Evolutionary conservation across 2,113 vertebrate genomes (phyloP), one percentile per base, ranked within the genome.

Genomic region (Gambusia holbrooki): DNA sequence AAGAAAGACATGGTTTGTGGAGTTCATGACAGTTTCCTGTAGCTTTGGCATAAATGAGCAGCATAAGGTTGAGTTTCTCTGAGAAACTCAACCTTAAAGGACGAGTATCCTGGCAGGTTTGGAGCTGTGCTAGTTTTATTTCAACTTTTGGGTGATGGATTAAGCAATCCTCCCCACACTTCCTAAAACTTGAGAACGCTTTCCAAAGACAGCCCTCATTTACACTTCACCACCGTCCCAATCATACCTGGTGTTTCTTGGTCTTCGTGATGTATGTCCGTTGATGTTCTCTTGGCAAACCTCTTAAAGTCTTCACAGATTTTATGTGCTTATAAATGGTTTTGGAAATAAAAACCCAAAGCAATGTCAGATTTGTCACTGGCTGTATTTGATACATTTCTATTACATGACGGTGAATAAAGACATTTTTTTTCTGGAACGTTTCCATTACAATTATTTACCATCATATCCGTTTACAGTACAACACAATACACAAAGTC

Each of bases 341-440:
- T 25, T 22, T 32, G 9, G 11, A 83, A 84, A 84, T 72, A 79
- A 90, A 10, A 29, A 80, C 66, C 1, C 61, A 28, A 83, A 72
- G 79, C 69, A 75, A 19, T 0, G 35, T 81, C 14, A 67, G 66
- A 54, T 77, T 83, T 63, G 28, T 74, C 28, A 22, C 64, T 14
- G 17, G 4, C 30, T 73, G 32, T 80, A 63, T 48, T 48, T 68
- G 3, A 69, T 27, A 4, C 62, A 62, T 77, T 82, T 77, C 66
- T 64, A 79, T 35, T 35, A 79, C 68, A 73, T 51, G 0, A 81
- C 63, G 66, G 14, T 51, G 17, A 76, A 51, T 81, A 37, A 27
- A 48, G 27, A 77, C 42, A 32, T 71, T 66, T 35, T 71, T 66
- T 71, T 66, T 64, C 40, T 68, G 70, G 54, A 70, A 73, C 66